phyloP scores from a whole-genome alignment of 2,888 invertebrate genomes.

The Sisyra terminalis region DNA sequence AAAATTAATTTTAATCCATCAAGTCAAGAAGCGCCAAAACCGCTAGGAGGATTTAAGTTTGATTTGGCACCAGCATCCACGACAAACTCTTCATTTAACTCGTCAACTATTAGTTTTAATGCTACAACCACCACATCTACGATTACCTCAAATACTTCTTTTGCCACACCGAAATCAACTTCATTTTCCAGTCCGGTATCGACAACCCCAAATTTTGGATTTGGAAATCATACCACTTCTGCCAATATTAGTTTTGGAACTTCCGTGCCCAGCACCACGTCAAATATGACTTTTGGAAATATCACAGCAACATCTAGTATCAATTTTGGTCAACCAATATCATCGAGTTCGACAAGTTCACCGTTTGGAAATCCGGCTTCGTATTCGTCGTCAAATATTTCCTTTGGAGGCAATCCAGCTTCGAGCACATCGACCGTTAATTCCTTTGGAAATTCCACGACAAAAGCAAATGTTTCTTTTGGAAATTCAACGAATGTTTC shows the following conservation, averaged over 20 bases:
- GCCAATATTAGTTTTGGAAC: background rate
- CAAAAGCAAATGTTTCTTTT: slow-evolving; percentile 1
- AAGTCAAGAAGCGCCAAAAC: background rate
- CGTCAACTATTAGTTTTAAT: background rate
- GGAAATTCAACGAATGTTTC: no score
- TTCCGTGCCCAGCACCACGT: background rate
- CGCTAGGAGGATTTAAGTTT: background rate
- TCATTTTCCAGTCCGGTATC: background rate
- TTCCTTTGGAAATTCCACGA: slow-evolving; percentile 4
- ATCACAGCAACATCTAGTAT: background rate
- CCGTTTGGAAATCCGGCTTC: background rate
- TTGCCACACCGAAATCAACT: background rate
- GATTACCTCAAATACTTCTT: background rate
- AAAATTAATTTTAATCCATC: background rate
- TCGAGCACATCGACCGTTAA: background rate
- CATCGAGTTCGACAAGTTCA: background rate
- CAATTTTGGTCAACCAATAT: slow-evolving; percentile 1
- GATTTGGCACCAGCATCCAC: slow-evolving; percentile 1
- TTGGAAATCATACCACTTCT: background rate
- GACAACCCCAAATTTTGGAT: slow-evolving; percentile 3
- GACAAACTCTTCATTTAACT: background rate
- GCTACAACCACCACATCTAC: background rate
- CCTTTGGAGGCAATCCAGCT: slow-evolving; percentile 2
- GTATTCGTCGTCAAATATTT: background rate
- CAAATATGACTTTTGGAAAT: background rate